These are phyloP conservation scores for Drosophila sordidula DNA, from an alignment of 2,888 invertebrate genomes.

Conservation along the genomic window DNA sequence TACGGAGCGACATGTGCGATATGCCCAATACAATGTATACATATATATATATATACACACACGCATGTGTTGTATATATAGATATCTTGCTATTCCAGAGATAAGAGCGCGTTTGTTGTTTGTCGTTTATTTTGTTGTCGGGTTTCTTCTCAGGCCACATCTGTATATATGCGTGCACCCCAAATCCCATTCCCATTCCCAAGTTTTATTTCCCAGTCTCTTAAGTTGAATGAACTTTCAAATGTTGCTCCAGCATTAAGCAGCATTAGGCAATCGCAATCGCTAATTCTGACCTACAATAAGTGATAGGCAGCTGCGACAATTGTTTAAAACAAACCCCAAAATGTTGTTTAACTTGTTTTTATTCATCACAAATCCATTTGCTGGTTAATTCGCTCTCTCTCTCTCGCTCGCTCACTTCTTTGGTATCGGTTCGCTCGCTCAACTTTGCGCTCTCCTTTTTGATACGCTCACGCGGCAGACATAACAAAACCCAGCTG, in stretches of 20 bases:
- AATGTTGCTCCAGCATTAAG: conserved; percentile 19
- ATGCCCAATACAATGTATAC: conserved; percentile 29
- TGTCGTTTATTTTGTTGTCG: conserved; percentile 22
- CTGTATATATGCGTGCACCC: conserved; percentile 24
- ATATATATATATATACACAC: conserved; percentile 9
- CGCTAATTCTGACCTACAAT: conserved; percentile 66
- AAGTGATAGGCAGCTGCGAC: conserved; percentile 37
- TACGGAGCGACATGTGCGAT: conserved; percentile 59
- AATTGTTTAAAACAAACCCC: conserved; percentile 50
- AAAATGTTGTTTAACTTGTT: conserved; percentile 50
- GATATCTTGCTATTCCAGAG: conserved; percentile 36
- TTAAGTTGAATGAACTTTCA: conserved; percentile 70
- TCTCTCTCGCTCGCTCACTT: conserved; percentile 15
- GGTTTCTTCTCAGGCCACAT: conserved; percentile 13
- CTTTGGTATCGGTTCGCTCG: conserved; percentile 1
- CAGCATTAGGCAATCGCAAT: conserved; percentile 7
- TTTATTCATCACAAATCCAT: conserved; percentile 35
- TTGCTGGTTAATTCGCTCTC: conserved; percentile 16
- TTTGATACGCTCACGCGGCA: conserved; percentile 39
- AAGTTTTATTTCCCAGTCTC: conserved; percentile 31
- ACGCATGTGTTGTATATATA: conserved; percentile 3
- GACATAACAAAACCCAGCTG: conserved; percentile 77
- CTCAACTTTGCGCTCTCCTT: conserved; percentile 10
- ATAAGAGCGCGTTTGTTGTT: conserved; percentile 47
- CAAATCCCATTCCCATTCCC: conserved; percentile 22